Evolutionary conservation across 2,888 invertebrate species (phyloP).

Genomic region (Smittia sp.): DNA sequence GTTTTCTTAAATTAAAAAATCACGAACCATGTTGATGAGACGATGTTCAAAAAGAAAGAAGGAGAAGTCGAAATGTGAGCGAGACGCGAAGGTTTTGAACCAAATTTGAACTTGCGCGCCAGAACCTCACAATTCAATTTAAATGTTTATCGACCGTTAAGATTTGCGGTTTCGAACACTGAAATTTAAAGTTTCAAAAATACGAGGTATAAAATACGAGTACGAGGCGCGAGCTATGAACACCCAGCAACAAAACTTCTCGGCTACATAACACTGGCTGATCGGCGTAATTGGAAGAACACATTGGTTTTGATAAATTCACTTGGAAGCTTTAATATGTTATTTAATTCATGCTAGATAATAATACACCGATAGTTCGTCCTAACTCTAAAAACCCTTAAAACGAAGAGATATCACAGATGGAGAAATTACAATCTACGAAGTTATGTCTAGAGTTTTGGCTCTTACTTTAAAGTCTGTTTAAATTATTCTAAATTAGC

Average conservation of each 20-base stretch:
- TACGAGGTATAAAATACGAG: too few relatives aligned
- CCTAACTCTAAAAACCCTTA: neutral
- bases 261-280: too few relatives aligned
- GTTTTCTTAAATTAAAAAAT: constrained; percentile 23
- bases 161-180: too few relatives aligned
- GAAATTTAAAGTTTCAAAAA: too few relatives aligned
- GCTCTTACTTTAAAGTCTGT: constrained; percentile 15
- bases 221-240: too few relatives aligned
- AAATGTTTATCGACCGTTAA: too few relatives aligned
- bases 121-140: too few relatives aligned
- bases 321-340: constrained; percentile 7
- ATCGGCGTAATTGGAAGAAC: too few relatives aligned
- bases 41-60: constrained; percentile 60
- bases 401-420: neutral
- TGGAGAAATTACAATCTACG: neutral
- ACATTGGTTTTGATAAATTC: neutral
- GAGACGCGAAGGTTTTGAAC: too few relatives aligned
- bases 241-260: too few relatives aligned
- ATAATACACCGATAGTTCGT: neutral
- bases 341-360: neutral
- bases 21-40: constrained; percentile 65
- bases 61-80: neutral
- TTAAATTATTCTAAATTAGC: neutral
- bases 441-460: neutral
- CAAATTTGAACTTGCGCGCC: too few relatives aligned